A percentile compares a stretch with the other conserved stretches of the same genome.
These are phyloP conservation scores for Notamacropus eugenii DNA, from an alignment of 2,797 vertebrate genomes.

Conservation along the genomic window DNA sequence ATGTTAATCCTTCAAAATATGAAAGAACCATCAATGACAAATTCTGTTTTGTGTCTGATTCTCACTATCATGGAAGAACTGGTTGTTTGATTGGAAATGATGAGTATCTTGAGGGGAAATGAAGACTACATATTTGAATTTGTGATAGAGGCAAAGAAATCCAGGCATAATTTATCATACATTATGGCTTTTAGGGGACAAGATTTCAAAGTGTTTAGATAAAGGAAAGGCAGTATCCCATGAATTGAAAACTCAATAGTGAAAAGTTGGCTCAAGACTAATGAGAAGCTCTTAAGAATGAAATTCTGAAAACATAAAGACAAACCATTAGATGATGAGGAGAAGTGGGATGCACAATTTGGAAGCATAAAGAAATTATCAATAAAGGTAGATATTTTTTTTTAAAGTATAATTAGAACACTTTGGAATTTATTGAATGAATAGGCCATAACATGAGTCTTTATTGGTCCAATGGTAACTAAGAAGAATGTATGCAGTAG, in stretches of 20 bases:
- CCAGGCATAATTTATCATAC: neutral
- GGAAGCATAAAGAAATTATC: neutral
- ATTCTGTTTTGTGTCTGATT: neutral
- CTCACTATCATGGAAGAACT: neutral
- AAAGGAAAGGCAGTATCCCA: neutral
- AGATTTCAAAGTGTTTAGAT: neutral
- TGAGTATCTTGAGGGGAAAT: neutral
- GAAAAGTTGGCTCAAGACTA: neutral
- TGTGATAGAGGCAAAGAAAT: neutral
- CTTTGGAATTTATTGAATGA: neutral
- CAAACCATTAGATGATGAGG: neutral
- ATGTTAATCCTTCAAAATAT: neutral
- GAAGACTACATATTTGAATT: neutral
- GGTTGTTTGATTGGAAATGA: neutral
- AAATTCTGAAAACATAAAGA: neutral
- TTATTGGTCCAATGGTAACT: neutral
- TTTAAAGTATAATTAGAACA: neutral
- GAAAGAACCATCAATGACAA: neutral
- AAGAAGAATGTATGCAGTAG: neutral
- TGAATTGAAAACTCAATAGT: neutral
- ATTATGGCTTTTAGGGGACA: neutral
- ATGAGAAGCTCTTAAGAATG: neutral
- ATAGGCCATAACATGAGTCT: too few species aligned
- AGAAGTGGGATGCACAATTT: neutral
- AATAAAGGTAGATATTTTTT: neutral